Percentiles rank a stretch among this genome's conserved stretches.
Evolutionary conservation across 2,113 vertebrate genomes (phyloP).

Genomic region (Neodon shergylaensis): DNA sequence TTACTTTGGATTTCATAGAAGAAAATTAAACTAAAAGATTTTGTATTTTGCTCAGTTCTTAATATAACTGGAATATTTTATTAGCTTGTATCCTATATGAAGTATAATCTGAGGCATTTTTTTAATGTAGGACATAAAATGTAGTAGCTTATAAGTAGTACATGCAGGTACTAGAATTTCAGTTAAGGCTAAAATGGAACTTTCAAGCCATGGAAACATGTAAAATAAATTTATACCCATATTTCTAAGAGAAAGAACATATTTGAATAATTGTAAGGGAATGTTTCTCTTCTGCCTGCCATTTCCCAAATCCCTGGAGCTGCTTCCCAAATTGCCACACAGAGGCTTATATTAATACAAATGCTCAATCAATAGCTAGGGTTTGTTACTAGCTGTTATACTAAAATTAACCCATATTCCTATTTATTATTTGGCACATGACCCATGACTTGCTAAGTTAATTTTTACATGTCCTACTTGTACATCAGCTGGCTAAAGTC

Average conservation of each 20-base stretch:
- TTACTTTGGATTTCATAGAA: not conserved
- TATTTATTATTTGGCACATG: too few species aligned
- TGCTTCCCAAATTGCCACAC: too few species aligned
- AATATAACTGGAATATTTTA: not conserved
- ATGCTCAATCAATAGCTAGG: too few species aligned
- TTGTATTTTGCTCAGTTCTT: not conserved
- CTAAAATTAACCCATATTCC: too few species aligned
- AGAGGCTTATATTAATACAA: too few species aligned
- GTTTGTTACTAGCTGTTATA: too few species aligned
- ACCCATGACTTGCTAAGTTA: too few species aligned
- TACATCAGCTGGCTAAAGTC: too few species aligned
- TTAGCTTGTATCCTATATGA: not conserved
- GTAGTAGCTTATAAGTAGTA: not conserved
- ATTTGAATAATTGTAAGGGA: too few species aligned
- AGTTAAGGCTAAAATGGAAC: not conserved
- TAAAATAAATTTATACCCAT: not conserved
- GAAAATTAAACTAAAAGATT: not conserved
- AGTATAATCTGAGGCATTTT: not conserved
- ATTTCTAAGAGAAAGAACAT: not conserved
- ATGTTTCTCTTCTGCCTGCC: too few species aligned
- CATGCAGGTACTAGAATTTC: not conserved
- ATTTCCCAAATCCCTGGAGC: too few species aligned
- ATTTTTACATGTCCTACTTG: too few species aligned
- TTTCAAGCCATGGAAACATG: not conserved
- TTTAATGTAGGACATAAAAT: not conserved